Percentiles rank a stretch among this genome's conserved stretches.
These are phyloP conservation scores for Drosophila ohnishii DNA, from an alignment of 1,140 invertebrate genomes.

Conservation along the genomic window DNA sequence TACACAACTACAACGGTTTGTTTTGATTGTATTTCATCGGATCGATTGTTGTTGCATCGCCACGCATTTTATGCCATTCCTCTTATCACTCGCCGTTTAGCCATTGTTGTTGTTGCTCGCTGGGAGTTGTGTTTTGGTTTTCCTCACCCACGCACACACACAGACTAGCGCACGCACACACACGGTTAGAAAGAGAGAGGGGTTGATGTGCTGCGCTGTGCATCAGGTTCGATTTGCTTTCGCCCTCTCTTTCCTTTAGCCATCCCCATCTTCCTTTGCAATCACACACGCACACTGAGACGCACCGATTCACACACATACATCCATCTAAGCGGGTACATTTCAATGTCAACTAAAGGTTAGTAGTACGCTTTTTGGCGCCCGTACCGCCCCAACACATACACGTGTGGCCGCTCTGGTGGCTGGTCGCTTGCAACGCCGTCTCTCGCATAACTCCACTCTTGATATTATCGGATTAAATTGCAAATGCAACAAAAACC, in stretches of 20 bases:
- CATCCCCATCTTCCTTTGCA: conserved; percentile 45
- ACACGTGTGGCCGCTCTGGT: conserved; percentile 50
- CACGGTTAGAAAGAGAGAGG: conserved; percentile 5
- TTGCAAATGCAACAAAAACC: conserved; percentile 60
- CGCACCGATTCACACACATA: conserved; percentile 31
- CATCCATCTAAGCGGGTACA: conserved; percentile 74
- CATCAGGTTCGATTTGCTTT: conserved; percentile 34
- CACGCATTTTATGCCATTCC: conserved; percentile 28
- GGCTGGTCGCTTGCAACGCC: conserved; percentile 46
- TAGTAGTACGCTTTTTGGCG: conserved; percentile 67
- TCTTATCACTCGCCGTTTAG: conserved; percentile 18
- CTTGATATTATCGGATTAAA: conserved; percentile 47
- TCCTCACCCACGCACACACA: conserved; percentile 13
- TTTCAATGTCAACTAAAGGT: conserved; percentile 81
- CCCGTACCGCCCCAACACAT: conserved; percentile 45
- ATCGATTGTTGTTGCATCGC: conserved; percentile 29
- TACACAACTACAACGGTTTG: conserved; percentile 56
- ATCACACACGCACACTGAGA: conserved; percentile 40
- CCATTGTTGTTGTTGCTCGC: conserved; percentile 15
- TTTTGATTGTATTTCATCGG: conserved; percentile 57
- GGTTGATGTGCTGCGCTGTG: conserved; percentile 15
- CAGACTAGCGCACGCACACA: not conserved
- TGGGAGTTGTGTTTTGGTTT: conserved; percentile 42
- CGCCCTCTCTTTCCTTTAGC: conserved; percentile 29
- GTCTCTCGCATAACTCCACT: conserved; percentile 58